Evolutionary conservation across 2,888 invertebrate genomes (phyloP).

Genomic region (Andrena marginata): DNA sequence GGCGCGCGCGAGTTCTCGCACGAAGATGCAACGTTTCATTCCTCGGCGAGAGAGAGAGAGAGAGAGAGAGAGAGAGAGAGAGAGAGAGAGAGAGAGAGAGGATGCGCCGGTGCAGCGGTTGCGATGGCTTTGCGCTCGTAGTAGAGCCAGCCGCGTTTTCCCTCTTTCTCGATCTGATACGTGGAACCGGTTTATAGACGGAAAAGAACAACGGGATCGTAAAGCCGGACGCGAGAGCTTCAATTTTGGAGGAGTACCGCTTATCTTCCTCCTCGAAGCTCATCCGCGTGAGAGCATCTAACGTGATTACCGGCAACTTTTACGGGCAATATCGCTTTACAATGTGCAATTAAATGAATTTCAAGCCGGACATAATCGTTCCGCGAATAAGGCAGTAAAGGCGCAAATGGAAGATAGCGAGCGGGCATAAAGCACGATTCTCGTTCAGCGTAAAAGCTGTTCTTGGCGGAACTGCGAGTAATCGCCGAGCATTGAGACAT

Average conservation of each 20-base stretch:
- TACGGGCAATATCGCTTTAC: conserved; percentile 43
- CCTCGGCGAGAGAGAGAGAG: conserved; percentile 11
- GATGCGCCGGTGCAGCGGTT: conserved; percentile 36
- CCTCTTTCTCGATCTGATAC: conserved; percentile 61
- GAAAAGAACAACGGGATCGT: conserved; percentile 57
- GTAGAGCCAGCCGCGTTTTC: conserved; percentile 35
- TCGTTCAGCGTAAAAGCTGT: background rate
- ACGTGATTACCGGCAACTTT: conserved; percentile 50
- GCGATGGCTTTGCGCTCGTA: conserved; percentile 39
- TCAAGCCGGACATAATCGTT: conserved; percentile 37
- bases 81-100: conserved; percentile 22
- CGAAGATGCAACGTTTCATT: conserved; percentile 36
- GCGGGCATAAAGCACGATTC: background rate
- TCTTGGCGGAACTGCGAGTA: background rate
- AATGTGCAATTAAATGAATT: conserved; percentile 54
- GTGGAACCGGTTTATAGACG: conserved; percentile 62
- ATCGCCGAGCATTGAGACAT: conserved; percentile 7
- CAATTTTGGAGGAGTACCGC: conserved; percentile 59
- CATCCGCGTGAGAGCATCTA: conserved; percentile 33
- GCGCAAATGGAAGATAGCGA: conserved; percentile 12
- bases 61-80: conserved; percentile 22
- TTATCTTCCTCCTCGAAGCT: conserved; percentile 39
- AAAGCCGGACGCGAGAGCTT: conserved; percentile 55
- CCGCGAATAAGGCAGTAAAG: conserved; percentile 25
- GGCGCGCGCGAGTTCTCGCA: conserved; percentile 28